phyloP scores from a whole-genome alignment of 2,113 vertebrate species.

The Aleadryas rufinucha region DNA sequence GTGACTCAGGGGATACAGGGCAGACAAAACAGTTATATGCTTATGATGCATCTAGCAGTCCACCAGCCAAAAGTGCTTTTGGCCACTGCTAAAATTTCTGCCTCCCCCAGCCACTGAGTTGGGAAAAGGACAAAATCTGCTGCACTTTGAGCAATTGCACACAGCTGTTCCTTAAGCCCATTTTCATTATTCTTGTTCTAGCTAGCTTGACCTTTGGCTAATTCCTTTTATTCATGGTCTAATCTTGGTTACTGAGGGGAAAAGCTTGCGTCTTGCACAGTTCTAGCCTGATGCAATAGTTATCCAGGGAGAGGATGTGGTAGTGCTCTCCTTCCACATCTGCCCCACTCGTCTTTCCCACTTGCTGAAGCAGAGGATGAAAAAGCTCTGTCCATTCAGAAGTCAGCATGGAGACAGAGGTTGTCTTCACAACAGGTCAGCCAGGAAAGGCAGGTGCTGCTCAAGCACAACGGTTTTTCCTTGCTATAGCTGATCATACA shows the following conservation, averaged over 20 bases:
- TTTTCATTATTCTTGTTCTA: constrained; percentile 46
- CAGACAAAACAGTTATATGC: background rate
- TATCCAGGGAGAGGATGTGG: background rate
- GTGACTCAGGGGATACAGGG: background rate
- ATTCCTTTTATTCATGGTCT: constrained; percentile 41
- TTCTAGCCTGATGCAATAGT: constrained; percentile 2
- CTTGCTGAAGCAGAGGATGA: background rate
- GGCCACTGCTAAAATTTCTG: background rate
- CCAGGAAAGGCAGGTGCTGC: background rate
- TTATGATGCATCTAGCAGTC: background rate
- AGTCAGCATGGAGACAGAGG: background rate
- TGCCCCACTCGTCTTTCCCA: background rate
- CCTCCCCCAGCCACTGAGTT: background rate
- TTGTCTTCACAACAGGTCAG: background rate
- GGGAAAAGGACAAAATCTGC: constrained; percentile 6
- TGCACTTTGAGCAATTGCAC: constrained; percentile 13
- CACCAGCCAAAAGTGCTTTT: background rate
- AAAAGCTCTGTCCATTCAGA: background rate
- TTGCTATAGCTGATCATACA: background rate
- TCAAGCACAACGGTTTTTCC: background rate
- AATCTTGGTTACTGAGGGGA: constrained; percentile 25
- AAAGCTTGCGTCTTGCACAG: background rate
- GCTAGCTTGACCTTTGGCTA: constrained; percentile 49
- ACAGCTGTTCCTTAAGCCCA: constrained; percentile 24
- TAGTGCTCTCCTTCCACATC: background rate